Conservation (phyloP, 2,113 vertebrate genomes). For the Brachypteracias leptosomus region DNA sequence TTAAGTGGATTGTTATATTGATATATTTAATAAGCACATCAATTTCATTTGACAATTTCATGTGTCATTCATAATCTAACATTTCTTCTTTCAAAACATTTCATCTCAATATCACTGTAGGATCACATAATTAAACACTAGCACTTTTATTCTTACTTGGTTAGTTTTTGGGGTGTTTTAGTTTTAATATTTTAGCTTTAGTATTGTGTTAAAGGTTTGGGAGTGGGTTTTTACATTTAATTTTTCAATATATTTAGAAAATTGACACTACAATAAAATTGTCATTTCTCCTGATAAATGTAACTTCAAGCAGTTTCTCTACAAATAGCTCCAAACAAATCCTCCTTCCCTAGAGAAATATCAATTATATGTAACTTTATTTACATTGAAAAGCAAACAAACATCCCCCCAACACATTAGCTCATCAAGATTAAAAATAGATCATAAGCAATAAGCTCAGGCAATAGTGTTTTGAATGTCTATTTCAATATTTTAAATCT, state of each 20-base stretch:
- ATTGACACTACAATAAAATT: not conserved
- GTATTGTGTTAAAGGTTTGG: not conserved
- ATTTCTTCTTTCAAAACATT: not conserved
- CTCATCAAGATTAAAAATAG: not conserved
- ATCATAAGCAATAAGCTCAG: rapidly evolving
- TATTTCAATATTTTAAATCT: not conserved
- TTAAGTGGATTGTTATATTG: not conserved
- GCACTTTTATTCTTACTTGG: not conserved
- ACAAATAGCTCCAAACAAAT: not conserved
- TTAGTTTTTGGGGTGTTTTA: rapidly evolving
- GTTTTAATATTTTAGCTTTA: not conserved
- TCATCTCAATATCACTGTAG: not conserved
- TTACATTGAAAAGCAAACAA: not conserved
- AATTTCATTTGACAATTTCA: not conserved
- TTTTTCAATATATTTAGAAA: not conserved
- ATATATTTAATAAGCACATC: not conserved
- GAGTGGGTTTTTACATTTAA: not conserved
- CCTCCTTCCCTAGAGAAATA: not conserved
- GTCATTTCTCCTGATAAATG: not conserved
- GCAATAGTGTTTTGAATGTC: not conserved
- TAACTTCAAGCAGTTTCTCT: not conserved
- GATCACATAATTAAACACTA: not conserved
- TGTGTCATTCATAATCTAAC: not conserved
- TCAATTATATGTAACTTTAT: not conserved
- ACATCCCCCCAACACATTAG: too few species aligned